Evolutionary conservation across 1,140 invertebrate genomes (phyloP).

Genomic region (Cotesia vestalis): DNA sequence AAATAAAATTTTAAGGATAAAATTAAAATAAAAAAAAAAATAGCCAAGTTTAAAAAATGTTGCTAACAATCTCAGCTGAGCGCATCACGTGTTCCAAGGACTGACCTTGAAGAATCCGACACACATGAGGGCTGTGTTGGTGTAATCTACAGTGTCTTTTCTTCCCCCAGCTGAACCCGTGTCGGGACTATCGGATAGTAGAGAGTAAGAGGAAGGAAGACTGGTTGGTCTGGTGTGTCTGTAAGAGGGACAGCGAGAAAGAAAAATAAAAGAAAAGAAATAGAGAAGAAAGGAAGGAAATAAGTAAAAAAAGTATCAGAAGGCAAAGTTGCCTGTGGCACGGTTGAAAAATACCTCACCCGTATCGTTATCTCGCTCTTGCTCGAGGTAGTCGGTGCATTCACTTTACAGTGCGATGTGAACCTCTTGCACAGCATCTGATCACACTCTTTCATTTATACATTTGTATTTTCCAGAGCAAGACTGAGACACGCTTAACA

Average conservation of each 20-base stretch:
- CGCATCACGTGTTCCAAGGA: constrained; percentile 29
- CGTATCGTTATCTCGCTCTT: not conserved
- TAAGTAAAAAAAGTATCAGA: too few species aligned
- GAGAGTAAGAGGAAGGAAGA: too few species aligned
- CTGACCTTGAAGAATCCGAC: constrained; percentile 24
- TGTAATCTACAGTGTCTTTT: constrained; percentile 13
- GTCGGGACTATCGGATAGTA: too few species aligned
- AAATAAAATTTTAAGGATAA: too few species aligned
- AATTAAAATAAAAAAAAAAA: too few species aligned
- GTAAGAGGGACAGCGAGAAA: constrained; percentile 12
- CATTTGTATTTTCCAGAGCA: not conserved
- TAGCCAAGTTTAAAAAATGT: too few species aligned
- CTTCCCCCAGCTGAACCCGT: not conserved
- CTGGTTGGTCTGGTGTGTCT: not conserved
- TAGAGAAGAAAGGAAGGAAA: too few species aligned
- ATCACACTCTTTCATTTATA: constrained; percentile 18
- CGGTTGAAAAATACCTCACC: constrained; percentile 21
- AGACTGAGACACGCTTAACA: not conserved
- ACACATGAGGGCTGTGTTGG: not conserved
- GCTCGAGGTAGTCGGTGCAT: not conserved
- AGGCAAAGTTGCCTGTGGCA: constrained; percentile 2
- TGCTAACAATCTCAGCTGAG: constrained; percentile 9
- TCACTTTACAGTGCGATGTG: not conserved
- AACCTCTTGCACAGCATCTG: not conserved
- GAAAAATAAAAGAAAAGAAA: not conserved